Evolutionary conservation across 2,888 invertebrate genomes (phyloP), one percentile per base, ranked within the genome.

Genomic region (Lycophotia porphyrea): DNA sequence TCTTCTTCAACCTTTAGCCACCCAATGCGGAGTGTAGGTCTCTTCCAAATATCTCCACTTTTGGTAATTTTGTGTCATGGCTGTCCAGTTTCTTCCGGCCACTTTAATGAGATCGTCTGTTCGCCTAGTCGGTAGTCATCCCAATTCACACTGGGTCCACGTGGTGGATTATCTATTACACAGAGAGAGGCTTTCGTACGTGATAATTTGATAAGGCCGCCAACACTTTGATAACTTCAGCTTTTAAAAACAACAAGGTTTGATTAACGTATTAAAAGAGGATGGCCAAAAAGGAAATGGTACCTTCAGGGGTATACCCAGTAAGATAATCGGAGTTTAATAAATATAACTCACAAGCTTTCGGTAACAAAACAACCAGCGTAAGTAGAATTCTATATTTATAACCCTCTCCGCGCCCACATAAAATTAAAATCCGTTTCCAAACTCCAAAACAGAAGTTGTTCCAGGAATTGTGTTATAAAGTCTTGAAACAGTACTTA

Each of bases 401-500:
- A 71, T 31, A 31, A 11, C 42, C 15, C n/a, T 47, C 15, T 49
- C n/a, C 39, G n/a, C 55, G 5, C 67, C 52, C 67, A 34, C 49
- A 34, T 4, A 9, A 21, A 52, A 76, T 82, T 69, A 64, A 78
- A 78, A 67, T n/a, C 9, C 64, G 34, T 44, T 78, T 71, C 27
- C 27, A 60, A 81, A 78, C 60, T 55, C 63, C 13, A 47, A 47
- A 70, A 75, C 55, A 58, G 76, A 76, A 77, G 58, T 74, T 75
- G 69, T 77, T 77, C 60, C 64, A 71, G 78, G 74, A 76, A 83
- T 86, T 86, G 88, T 88, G 88, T 88, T 87, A 85, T 83, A 89
- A 88, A 88, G 55, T 81, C 58, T 74, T 64, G 64, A 13, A 71
- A 31, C 74, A 75, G 74, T 73, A 78, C 67, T 90, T 88, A 89